These are phyloP conservation scores for Andinoacara biseriatus DNA, from an alignment of 2,113 vertebrate species.

Conservation along the genomic window DNA sequence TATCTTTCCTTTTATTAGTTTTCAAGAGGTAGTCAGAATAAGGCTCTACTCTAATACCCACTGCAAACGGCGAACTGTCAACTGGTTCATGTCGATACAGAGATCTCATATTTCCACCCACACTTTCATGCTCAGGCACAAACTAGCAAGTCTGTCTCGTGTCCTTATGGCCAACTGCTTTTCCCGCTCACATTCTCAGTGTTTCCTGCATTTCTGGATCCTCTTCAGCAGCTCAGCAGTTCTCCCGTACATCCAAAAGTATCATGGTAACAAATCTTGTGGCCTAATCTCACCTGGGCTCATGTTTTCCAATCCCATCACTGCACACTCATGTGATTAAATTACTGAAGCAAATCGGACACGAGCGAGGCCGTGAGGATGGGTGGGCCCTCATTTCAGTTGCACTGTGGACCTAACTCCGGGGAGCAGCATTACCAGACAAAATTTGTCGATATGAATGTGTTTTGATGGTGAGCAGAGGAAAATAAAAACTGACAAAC, in stretches of 20 bases:
- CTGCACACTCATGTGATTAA: slow-evolving; percentile 48
- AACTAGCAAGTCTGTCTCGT: background rate
- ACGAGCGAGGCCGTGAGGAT: background rate
- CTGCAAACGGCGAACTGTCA: slow-evolving; percentile 30
- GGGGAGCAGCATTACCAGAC: background rate
- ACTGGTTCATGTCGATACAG: slow-evolving; percentile 20
- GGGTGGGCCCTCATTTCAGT: background rate
- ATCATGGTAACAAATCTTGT: slow-evolving; percentile 26
- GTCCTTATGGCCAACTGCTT: background rate
- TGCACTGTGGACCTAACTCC: background rate
- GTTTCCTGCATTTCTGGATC: slow-evolving; percentile 18
- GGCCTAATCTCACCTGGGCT: slow-evolving; percentile 44
- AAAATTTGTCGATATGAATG: slow-evolving; percentile 18
- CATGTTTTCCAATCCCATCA: slow-evolving; percentile 49
- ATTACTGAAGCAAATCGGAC: slow-evolving; percentile 49
- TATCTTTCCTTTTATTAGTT: slow-evolving; percentile 58
- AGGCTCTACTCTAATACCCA: slow-evolving; percentile 35
- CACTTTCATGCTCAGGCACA: slow-evolving; percentile 22
- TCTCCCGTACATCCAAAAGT: slow-evolving; percentile 6
- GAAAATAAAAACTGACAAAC: slow-evolving; percentile 45
- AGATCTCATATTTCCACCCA: slow-evolving; percentile 12
- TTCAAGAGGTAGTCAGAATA: slow-evolving; percentile 39
- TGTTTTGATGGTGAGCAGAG: slow-evolving; percentile 10
- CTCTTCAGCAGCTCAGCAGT: slow-evolving; percentile 33
- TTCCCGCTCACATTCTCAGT: background rate